These are phyloP conservation scores for Cinclus cinclus DNA, from an alignment of 2,113 vertebrate genomes.

Conservation along the genomic window DNA sequence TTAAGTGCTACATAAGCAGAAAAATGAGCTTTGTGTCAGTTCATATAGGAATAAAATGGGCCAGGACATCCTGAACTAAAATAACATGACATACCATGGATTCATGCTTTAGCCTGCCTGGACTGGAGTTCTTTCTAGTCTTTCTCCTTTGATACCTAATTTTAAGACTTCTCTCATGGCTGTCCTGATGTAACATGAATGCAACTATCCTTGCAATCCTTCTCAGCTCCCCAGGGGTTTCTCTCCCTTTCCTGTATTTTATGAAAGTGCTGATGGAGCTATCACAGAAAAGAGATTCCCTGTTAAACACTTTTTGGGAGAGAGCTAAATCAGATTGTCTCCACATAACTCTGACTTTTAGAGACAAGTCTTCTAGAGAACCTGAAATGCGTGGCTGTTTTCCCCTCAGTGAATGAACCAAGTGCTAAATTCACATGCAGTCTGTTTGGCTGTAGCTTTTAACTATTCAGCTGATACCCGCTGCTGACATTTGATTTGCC, in stretches of 20 bases:
- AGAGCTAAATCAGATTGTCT: neutral
- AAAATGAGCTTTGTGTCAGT: neutral
- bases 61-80: neutral
- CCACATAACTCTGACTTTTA: neutral
- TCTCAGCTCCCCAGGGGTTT: neutral
- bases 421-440: neutral
- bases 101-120: neutral
- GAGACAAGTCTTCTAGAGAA: neutral
- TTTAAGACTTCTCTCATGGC: neutral
- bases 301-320: neutral
- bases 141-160: neutral
- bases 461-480: neutral
- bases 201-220: neutral
- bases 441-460: neutral
- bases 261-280: neutral
- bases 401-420: neutral
- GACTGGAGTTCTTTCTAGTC: neutral
- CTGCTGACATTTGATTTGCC: neutral
- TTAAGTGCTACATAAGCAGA: neutral
- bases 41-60: neutral
- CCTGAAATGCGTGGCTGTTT: neutral
- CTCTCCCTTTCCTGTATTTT: neutral
- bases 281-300: neutral
- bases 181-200: neutral
- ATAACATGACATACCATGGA: neutral